Base-by-base conservation (phyloP, 1,140 invertebrate species). In the Caenorhabditis tropicalis region DNA sequence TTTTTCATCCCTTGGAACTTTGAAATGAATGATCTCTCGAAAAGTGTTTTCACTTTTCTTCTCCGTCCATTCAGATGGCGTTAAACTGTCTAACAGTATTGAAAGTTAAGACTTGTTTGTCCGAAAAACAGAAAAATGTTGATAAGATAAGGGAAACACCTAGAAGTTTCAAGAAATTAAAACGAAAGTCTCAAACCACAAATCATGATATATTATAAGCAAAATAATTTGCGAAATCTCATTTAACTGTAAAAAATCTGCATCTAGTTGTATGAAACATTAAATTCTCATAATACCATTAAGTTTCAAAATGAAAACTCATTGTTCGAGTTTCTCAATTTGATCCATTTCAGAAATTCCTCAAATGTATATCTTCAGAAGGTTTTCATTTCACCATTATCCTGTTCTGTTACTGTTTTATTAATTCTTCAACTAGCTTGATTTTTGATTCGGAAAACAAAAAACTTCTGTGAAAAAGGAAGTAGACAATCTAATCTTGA, bases 71-170 rank as follows among this genome's bases (percentile, higher is more conserved):
- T 60, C 6, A 24, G 58, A 33, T 60, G 10, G 29, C 21, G 31
- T 33, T 33, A 21, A 60, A 33, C n/a, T 56, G 51, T 56, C 51
- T 56, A 7, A 27, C 51, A 10, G 58, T 36, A 65, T 27, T 19
- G 58, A 65, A 65, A 65, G 58, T 65, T 33, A n/a, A 1, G 15
- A 36, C 31, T 65, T 65, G 58, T 65, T 65, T 65, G 31, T 65
- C 58, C 10, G 58, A 65, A 65, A 33, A 65, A 33, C 19, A 36
- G 10, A 21, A 65, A 65, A 65, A 33, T 33, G 24, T 65, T 65
- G 58, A 65, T 65, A 65, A 65, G 58, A 65, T 65, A 65, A 3
- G 29, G 16, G 58, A 65, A 56, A 27, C 53, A 56, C 53, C 53
- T 19, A 51, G n/a, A n/a, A 51, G n/a, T 51, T n/a, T 51, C 48